Evolutionary conservation across 2,888 invertebrate species (phyloP).

Genomic region (Harpalus rufipes): DNA sequence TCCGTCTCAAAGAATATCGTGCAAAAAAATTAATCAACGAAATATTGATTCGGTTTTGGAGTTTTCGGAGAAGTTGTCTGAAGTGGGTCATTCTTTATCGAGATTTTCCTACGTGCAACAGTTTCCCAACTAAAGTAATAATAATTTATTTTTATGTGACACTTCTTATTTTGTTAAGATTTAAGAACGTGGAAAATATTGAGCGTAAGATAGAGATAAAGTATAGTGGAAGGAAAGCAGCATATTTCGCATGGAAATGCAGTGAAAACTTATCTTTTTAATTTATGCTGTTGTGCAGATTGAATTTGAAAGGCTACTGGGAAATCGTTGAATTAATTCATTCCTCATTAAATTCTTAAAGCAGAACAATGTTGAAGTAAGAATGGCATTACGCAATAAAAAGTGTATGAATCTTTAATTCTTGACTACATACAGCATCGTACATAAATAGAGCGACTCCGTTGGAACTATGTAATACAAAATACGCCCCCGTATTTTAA

Average conservation of each 20-base stretch:
- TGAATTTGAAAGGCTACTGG: neutral
- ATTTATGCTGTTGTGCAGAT: neutral
- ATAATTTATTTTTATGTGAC: slow-evolving; percentile 64
- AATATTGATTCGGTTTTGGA: slow-evolving; percentile 35
- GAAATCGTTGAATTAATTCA: too few relatives aligned
- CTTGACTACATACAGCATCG: too few relatives aligned
- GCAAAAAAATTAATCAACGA: slow-evolving; percentile 39
- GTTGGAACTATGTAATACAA: too few relatives aligned
- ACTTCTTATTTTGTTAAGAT: slow-evolving; percentile 60
- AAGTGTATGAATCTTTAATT: too few relatives aligned
- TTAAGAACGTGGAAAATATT: slow-evolving; percentile 44
- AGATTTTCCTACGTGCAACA: slow-evolving; percentile 57
- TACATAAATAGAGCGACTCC: too few relatives aligned
- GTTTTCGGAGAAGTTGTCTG: slow-evolving; percentile 32
- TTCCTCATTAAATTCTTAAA: too few relatives aligned
- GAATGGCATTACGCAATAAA: too few relatives aligned
- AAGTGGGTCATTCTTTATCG: slow-evolving; percentile 48
- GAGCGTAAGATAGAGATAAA: slow-evolving; percentile 47
- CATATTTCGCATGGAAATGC: slow-evolving; percentile 28
- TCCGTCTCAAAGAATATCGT: slow-evolving; percentile 9
- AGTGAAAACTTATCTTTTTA: neutral
- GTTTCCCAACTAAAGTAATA: slow-evolving; percentile 64
- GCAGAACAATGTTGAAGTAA: too few relatives aligned
- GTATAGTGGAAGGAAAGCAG: neutral
- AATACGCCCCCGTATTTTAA: too few relatives aligned